Conservation (phyloP, 2,113 vertebrate species). For the Ammodytes marinus region DNA sequence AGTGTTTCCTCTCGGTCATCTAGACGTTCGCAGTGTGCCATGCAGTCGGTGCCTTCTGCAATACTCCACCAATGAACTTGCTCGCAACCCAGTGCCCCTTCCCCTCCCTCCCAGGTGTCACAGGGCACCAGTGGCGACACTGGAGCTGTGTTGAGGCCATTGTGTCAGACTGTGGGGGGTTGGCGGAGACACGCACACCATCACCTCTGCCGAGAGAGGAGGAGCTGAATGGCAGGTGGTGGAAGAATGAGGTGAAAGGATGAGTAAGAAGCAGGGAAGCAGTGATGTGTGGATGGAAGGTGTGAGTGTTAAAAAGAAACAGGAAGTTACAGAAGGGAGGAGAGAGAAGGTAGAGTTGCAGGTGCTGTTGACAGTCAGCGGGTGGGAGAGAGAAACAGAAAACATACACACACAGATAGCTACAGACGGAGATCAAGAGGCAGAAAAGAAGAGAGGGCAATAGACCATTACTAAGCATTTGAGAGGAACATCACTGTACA, state of each 20-base stretch:
- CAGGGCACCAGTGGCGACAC: slow-evolving; percentile 32
- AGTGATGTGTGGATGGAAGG: slow-evolving; percentile 6
- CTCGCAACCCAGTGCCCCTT: slow-evolving; percentile 1
- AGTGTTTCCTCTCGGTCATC: slow-evolving; percentile 35
- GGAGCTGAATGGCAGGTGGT: slow-evolving; percentile 15
- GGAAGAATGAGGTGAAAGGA: slow-evolving; percentile 6
- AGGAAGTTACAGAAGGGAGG: neutral
- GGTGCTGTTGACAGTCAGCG: slow-evolving; percentile 15
- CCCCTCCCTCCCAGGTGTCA: slow-evolving; percentile 28
- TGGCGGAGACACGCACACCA: neutral
- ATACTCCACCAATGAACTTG: neutral
- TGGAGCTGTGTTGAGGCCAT: slow-evolving; percentile 35
- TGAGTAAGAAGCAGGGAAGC: slow-evolving; percentile 26
- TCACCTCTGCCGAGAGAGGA: slow-evolving; percentile 30
- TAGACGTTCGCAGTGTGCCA: slow-evolving; percentile 18
- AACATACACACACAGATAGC: neutral
- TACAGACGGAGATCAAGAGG: slow-evolving; percentile 16
- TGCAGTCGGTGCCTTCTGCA: slow-evolving; percentile 25
- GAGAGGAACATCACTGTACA: too few relatives aligned
- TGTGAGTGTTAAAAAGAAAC: slow-evolving; percentile 1
- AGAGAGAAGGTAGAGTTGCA: slow-evolving; percentile 10
- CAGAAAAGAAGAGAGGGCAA: too few relatives aligned
- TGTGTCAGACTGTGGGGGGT: slow-evolving; percentile 53
- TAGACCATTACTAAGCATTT: too few relatives aligned
- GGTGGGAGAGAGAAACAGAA: slow-evolving; percentile 5